Conservation (phyloP, 2,797 vertebrate species). For the Mormyrops attenuatus region DNA sequence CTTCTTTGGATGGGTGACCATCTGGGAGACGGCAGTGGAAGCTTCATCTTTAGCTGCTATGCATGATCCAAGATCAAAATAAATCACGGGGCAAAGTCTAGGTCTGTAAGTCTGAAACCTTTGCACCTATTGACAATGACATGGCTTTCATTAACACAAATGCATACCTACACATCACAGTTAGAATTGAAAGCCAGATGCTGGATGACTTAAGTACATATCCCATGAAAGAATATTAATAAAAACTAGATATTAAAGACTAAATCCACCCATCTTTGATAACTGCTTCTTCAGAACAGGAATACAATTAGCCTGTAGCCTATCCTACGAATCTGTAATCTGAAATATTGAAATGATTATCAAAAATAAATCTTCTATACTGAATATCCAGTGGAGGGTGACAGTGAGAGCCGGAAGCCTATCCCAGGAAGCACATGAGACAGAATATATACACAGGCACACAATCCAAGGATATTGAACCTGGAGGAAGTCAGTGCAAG, state of each 20-base stretch:
- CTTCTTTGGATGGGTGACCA: neutral
- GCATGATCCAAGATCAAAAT: no score
- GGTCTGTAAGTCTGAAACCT: neutral
- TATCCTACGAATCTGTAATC: neutral
- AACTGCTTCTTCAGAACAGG: neutral
- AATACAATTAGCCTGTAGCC: neutral
- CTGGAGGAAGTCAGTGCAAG: neutral
- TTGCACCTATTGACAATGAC: neutral
- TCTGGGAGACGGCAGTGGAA: neutral
- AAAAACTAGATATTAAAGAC: neutral
- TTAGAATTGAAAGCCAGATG: neutral
- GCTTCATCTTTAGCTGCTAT: neutral
- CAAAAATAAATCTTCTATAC: neutral
- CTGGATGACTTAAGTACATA: neutral
- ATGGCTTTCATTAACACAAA: neutral
- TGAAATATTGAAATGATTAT: neutral
- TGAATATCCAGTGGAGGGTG: neutral
- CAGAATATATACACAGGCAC: neutral
- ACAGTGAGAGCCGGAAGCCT: neutral
- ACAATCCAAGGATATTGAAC: neutral
- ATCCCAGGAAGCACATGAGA: neutral
- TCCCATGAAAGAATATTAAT: neutral
- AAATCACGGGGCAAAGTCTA: neutral
- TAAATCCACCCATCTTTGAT: neutral
- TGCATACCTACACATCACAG: neutral